Conservation (phyloP, 1,140 invertebrate species). For the Drosophila varians region DNA sequence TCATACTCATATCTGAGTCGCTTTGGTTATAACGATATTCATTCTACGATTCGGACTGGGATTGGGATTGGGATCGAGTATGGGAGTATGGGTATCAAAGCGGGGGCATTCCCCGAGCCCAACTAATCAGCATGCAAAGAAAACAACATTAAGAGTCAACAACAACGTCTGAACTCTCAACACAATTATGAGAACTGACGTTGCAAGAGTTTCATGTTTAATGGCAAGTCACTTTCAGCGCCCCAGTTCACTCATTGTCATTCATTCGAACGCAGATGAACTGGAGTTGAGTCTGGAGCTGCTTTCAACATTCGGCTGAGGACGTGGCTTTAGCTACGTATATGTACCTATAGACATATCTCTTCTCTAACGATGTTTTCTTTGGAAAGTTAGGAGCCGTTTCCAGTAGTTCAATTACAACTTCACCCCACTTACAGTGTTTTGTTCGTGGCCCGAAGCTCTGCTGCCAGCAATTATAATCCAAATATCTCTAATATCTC, state of each 20-base stretch:
- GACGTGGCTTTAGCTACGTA: neutral
- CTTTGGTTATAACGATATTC: constrained; percentile 70
- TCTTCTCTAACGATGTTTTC: constrained; percentile 66
- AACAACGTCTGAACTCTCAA: constrained; percentile 77
- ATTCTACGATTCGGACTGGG: constrained; percentile 53
- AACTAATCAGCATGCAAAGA: constrained; percentile 82
- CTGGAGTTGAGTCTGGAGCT: constrained; percentile 25
- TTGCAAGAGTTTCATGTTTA: constrained; percentile 80
- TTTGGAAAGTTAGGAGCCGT: constrained; percentile 78
- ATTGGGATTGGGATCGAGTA: too few species aligned
- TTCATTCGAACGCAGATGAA: constrained; percentile 47
- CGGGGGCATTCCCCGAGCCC: constrained; percentile 68
- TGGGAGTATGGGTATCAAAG: constrained; percentile 32
- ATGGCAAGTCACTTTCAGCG: constrained; percentile 80
- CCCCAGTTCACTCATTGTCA: constrained; percentile 76
- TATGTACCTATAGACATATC: constrained; percentile 3
- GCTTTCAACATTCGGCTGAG: constrained; percentile 7
- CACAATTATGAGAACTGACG: constrained; percentile 82
- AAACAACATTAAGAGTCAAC: constrained; percentile 82
- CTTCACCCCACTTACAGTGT: constrained; percentile 71
- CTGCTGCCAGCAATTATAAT: neutral
- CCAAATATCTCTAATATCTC: too few species aligned
- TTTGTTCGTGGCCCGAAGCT: constrained; percentile 45
- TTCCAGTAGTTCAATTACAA: constrained; percentile 79
- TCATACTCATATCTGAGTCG: constrained; percentile 9